Evolutionary conservation across 2,113 vertebrate genomes (phyloP), one percentile per base, ranked within the genome.

Genomic region (Perccottus glenii): DNA sequence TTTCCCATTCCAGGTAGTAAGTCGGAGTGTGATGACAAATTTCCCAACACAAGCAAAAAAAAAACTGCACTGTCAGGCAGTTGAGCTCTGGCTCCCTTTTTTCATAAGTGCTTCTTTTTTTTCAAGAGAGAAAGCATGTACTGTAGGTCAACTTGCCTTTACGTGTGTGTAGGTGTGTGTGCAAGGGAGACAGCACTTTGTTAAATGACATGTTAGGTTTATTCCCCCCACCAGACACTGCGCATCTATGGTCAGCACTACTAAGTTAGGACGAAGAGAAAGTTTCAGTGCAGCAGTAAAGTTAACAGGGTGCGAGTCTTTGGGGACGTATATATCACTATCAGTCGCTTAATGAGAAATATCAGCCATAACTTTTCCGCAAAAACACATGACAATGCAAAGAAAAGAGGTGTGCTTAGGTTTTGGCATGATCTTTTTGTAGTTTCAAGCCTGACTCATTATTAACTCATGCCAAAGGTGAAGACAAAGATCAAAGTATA

Each of bases 21-120:
- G 86, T 85, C 64, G 81, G 81, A 87, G 85, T 87, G 88, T 87
- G 87, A 88, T 87, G 86, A 89, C 82, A 88, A 89, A 89, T 93
- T 88, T 90, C 81, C 90, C 81, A 89, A 92, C 85, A 89, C 84
- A 89, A 90, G 92, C 90, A 90, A 74, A 91, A 92, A 88, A 48
- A 55, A 87, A 90, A 58, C 57, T 89, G 92, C 92, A 84, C 70
- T 66, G 90, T 93, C 92, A 92, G 90, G 84, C 76, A 68, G 85
- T 84, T 71, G 80, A 85, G 84, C 76, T 63, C 74, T 57, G 69
- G 70, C 64, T 67, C 48, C 65, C 67, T 77, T 85, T 85, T 87
- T 82, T 83, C 75, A 86, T 77, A 81, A 88, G 84, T 77, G 70
- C 61, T 85, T 80, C 72, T 67, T 64, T 83, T 82, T 86, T 80